Percentiles rank a stretch among this genome's conserved stretches.
Evolutionary conservation across 2,797 vertebrate genomes (phyloP).

Genomic region (Florisuga fusca): DNA sequence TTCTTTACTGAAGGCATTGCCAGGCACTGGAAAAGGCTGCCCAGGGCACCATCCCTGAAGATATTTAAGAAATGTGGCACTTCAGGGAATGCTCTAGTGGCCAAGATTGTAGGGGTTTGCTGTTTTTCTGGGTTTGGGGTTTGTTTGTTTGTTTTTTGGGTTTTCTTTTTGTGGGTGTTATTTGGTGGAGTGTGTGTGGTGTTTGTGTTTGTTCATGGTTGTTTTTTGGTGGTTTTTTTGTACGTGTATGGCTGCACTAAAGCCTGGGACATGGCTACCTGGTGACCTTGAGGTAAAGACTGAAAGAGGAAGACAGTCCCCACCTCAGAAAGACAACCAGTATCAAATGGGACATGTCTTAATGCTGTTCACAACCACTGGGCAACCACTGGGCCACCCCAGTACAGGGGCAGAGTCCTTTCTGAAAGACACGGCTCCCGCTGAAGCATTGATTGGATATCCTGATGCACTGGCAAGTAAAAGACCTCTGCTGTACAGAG

Average conservation of each 20-base stretch:
- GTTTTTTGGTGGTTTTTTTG: too few relatives aligned
- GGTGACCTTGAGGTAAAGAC: background rate
- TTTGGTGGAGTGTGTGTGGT: too few relatives aligned
- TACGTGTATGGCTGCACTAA: background rate
- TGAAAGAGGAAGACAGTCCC: background rate
- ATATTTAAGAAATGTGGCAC: too few relatives aligned
- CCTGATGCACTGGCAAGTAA: background rate
- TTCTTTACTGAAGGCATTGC: too few relatives aligned
- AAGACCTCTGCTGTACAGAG: background rate
- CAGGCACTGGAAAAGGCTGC: too few relatives aligned
- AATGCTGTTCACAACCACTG: background rate
- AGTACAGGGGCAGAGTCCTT: background rate
- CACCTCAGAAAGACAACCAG: background rate
- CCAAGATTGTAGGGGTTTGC: too few relatives aligned
- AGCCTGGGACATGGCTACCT: background rate
- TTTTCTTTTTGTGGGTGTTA: too few relatives aligned
- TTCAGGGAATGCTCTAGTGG: too few relatives aligned
- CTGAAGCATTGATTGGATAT: background rate
- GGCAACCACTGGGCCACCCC: background rate
- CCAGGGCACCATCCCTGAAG: too few relatives aligned
- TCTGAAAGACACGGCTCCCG: background rate
- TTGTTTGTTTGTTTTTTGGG: too few relatives aligned
- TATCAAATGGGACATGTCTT: background rate
- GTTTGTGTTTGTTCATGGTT: too few relatives aligned
- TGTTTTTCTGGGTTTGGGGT: too few relatives aligned